Evolutionary conservation across 2,888 invertebrate species (phyloP).

Genomic region (Galerucella calmariensis): DNA sequence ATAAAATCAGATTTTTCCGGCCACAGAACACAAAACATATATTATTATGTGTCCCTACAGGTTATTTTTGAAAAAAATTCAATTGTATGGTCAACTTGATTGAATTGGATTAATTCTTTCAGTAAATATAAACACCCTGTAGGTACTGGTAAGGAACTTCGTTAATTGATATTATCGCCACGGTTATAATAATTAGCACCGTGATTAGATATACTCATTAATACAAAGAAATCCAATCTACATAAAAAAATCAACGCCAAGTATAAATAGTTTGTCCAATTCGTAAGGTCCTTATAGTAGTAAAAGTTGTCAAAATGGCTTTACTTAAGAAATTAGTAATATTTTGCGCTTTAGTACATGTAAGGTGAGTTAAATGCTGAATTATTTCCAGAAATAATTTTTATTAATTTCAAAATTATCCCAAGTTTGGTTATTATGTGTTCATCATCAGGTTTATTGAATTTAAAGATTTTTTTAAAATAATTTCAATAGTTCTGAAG

Average conservation of each 20-base stretch:
- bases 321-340: neutral
- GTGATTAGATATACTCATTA: neutral
- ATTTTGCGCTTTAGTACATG: neutral
- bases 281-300: neutral
- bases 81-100: too few relatives aligned
- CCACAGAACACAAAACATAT: too few relatives aligned
- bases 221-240: neutral
- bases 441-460: too few relatives aligned
- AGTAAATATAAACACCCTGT: neutral
- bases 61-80: too few relatives aligned
- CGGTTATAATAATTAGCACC: neutral
- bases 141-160: neutral
- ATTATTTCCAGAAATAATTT: too few relatives aligned
- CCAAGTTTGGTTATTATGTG: too few relatives aligned
- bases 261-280: neutral
- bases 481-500: too few relatives aligned
- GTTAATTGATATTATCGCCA: slow-evolving; percentile 1
- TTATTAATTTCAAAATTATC: too few relatives aligned
- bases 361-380: neutral
- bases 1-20: too few relatives aligned
- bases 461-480: too few relatives aligned
- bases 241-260: neutral
- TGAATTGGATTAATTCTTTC: neutral
- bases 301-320: neutral
- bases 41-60: too few relatives aligned